Evolutionary conservation across 2,888 invertebrate genomes (phyloP).

Genomic region (Zelleria hepariella): DNA sequence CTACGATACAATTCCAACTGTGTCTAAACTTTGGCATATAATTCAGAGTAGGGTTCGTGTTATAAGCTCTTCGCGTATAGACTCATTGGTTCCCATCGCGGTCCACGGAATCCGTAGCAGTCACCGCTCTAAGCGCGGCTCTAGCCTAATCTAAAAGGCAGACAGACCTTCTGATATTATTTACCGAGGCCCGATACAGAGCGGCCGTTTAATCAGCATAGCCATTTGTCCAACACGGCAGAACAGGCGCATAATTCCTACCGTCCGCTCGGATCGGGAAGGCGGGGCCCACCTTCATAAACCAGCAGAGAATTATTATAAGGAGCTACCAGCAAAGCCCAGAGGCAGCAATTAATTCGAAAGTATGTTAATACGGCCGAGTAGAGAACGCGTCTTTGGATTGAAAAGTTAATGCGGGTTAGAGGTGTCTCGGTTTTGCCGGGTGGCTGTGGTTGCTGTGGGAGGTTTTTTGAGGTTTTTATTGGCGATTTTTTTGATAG

Average conservation of each 20-base stretch:
- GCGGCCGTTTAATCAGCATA: conserved; percentile 44
- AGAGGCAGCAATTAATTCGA: conserved; percentile 55
- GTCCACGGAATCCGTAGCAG: too few species aligned
- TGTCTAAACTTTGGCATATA: too few species aligned
- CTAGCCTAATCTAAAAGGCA: too few species aligned
- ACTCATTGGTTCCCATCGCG: too few species aligned
- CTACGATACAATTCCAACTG: too few species aligned
- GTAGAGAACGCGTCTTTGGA: conserved; percentile 1
- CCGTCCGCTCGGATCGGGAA: conserved; percentile 11
- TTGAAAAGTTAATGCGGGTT: neutral
- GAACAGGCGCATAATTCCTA: conserved; percentile 19
- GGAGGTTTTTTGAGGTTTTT: neutral
- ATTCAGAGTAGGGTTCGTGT: too few species aligned
- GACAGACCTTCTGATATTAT: neutral
- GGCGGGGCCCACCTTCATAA: conserved; percentile 53
- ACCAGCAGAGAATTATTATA: conserved; percentile 59
- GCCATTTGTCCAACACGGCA: conserved; percentile 49
- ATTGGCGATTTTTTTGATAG: too few species aligned
- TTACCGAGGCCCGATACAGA: neutral
- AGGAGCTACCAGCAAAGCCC: conserved; percentile 54
- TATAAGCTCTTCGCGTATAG: too few species aligned
- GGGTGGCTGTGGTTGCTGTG: neutral
- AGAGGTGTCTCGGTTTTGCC: neutral
- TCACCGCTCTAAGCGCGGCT: too few species aligned
- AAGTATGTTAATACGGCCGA: conserved; percentile 52